Conservation (phyloP, 2,888 invertebrate genomes). For the Thelaira solivaga region DNA sequence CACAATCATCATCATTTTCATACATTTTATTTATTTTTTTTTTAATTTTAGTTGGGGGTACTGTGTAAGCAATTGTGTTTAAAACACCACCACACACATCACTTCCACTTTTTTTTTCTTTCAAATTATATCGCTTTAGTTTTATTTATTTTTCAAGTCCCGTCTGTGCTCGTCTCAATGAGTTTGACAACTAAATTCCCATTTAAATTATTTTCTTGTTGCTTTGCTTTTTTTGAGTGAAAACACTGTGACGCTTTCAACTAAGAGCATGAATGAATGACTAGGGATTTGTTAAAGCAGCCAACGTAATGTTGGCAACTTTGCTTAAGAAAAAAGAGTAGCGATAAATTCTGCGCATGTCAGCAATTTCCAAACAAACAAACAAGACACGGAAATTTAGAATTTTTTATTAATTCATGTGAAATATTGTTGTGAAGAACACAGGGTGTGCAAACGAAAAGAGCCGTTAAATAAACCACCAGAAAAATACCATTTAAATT, state of each 20-base stretch:
- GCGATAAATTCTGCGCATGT: slow-evolving; percentile 71
- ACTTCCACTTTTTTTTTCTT: slow-evolving; percentile 55
- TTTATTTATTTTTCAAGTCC: slow-evolving; percentile 6
- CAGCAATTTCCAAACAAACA: slow-evolving; percentile 65
- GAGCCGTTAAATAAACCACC: slow-evolving; percentile 18
- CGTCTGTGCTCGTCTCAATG: slow-evolving; percentile 61
- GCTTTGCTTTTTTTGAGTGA: slow-evolving; percentile 42
- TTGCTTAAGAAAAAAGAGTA: slow-evolving; percentile 41
- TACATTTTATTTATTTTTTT: slow-evolving; percentile 4
- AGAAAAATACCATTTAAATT: too few species aligned
- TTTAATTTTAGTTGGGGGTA: slow-evolving; percentile 16
- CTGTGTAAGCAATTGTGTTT: slow-evolving; percentile 37
- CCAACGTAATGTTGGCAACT: slow-evolving; percentile 40
- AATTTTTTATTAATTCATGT: slow-evolving; percentile 1
- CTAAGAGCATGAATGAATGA: neutral
- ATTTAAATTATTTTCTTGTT: slow-evolving; percentile 39
- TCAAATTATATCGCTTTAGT: slow-evolving; percentile 11
- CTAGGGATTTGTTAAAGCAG: slow-evolving; percentile 1
- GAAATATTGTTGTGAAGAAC: slow-evolving; percentile 15
- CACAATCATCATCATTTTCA: slow-evolving; percentile 32
- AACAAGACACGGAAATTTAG: slow-evolving; percentile 9
- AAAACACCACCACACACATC: slow-evolving; percentile 41
- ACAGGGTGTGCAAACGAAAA: slow-evolving; percentile 66
- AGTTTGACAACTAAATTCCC: slow-evolving; percentile 64
- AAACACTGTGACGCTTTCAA: slow-evolving; percentile 14